Evolutionary conservation across 2,113 vertebrate genomes (phyloP).

Genomic region (Myiozetetes cayanensis): DNA sequence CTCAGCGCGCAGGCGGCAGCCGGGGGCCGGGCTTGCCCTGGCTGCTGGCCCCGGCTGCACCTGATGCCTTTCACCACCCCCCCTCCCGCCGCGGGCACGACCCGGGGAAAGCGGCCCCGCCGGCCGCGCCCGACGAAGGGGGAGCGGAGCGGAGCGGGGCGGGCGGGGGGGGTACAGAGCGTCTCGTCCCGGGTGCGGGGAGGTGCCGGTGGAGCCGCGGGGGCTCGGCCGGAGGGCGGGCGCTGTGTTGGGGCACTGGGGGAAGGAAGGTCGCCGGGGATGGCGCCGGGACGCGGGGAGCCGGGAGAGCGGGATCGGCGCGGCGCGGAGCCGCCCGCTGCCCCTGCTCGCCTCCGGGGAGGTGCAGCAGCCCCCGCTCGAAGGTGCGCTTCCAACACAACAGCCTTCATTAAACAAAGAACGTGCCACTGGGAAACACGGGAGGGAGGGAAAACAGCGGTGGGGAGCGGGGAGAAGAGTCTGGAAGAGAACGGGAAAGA

Average conservation of each 20-base stretch:
- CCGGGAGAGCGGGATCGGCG: neutral
- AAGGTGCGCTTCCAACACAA: neutral
- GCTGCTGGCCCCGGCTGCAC: neutral
- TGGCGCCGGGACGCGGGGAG: neutral
- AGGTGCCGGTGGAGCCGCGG: neutral
- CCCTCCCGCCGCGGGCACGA: neutral
- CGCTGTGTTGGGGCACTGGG: neutral
- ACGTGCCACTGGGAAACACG: neutral
- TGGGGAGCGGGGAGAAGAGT: neutral
- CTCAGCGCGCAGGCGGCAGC: constrained; percentile 33
- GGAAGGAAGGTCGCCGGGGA: neutral
- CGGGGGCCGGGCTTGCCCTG: neutral
- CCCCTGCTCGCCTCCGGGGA: neutral
- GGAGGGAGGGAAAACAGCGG: neutral
- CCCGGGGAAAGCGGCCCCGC: neutral
- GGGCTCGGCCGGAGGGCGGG: neutral
- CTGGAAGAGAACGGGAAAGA: constrained; percentile 4
- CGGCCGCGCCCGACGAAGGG: neutral
- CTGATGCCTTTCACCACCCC: neutral
- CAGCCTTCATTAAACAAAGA: neutral
- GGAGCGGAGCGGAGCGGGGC: neutral
- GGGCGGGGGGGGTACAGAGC: neutral
- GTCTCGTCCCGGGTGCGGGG: neutral
- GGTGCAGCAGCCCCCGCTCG: neutral
- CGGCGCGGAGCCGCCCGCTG: neutral